Conservation (phyloP, 2,797 vertebrate genomes). For the Rhodeus uyekii region DNA sequence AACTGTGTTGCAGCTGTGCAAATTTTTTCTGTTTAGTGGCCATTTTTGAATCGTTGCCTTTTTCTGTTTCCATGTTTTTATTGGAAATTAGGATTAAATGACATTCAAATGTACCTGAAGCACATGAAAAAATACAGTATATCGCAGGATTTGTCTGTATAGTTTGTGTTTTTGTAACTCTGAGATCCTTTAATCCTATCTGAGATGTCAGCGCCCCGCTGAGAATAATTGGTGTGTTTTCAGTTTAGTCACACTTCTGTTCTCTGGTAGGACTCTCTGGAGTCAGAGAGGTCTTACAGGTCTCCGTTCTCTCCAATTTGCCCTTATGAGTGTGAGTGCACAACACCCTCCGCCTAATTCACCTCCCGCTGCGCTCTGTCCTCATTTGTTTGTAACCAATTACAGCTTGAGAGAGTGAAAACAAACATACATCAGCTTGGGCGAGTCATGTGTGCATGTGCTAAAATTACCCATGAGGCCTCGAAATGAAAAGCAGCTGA, state of each 20-base stretch:
- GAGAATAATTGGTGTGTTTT: constrained; percentile 56
- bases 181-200: constrained; percentile 40
- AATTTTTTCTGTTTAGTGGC: no score
- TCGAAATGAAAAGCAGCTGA: constrained; percentile 38
- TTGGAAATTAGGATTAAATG: background rate
- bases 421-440: constrained; percentile 49
- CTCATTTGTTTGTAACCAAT: constrained; percentile 49
- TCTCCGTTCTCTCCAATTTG: constrained; percentile 45
- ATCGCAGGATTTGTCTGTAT: background rate
- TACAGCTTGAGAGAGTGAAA: constrained; percentile 44
- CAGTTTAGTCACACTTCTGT: constrained; percentile 53
- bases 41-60: background rate
- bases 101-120: background rate
- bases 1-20: no score
- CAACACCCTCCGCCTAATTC: constrained; percentile 44
- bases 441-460: constrained; percentile 21
- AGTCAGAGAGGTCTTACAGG: constrained; percentile 33
- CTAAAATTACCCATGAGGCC: constrained; percentile 34
- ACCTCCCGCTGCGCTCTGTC: constrained; percentile 32
- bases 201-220: constrained; percentile 34
- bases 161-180: constrained; percentile 11
- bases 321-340: constrained; percentile 39
- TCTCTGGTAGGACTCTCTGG: constrained; percentile 43
- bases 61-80: background rate
- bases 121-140: background rate